Percentiles rank a stretch among this genome's conserved stretches.
These are phyloP conservation scores for Ornithoptera alexandrae DNA, from an alignment of 2,888 invertebrate species.

Conservation along the genomic window DNA sequence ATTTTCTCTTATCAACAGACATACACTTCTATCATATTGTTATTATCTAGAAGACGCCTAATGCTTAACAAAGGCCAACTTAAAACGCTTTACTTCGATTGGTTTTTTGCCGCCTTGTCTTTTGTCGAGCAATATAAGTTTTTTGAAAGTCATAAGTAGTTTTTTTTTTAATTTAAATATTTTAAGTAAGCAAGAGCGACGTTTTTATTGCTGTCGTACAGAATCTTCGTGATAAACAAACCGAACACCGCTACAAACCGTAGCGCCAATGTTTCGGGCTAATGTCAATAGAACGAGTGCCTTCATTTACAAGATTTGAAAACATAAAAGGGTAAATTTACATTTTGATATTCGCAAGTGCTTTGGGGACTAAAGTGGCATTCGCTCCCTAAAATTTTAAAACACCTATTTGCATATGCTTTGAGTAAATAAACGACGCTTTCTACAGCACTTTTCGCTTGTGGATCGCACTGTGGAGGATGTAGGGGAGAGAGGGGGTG, in stretches of 20 bases:
- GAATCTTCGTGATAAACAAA: neutral
- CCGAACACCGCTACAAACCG: slow-evolving; percentile 16
- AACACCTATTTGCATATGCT: slow-evolving; percentile 80
- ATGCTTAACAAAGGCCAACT: no score
- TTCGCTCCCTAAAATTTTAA: slow-evolving; percentile 79
- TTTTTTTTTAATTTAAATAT: neutral
- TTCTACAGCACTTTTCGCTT: slow-evolving; percentile 69
- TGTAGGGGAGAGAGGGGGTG: slow-evolving; percentile 36
- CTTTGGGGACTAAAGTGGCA: slow-evolving; percentile 74
- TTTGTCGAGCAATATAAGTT: neutral
- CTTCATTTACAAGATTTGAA: slow-evolving; percentile 78
- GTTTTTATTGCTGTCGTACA: neutral
- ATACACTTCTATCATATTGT: no score
- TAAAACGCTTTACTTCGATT: no score
- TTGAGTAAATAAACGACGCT: slow-evolving; percentile 80
- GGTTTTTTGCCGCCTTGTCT: no score
- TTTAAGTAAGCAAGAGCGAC: neutral
- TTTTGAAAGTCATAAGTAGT: neutral
- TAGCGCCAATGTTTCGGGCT: slow-evolving; percentile 38
- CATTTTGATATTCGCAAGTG: slow-evolving; percentile 79
- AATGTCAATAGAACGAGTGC: slow-evolving; percentile 75
- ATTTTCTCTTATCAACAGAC: neutral
- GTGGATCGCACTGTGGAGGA: slow-evolving; percentile 32
- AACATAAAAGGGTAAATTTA: slow-evolving; percentile 80
- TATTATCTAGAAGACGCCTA: no score